A percentile compares a stretch with the other conserved stretches of the same genome.
Conservation (phyloP, 1,140 invertebrate species). For the Drosophila bifasciata region DNA sequence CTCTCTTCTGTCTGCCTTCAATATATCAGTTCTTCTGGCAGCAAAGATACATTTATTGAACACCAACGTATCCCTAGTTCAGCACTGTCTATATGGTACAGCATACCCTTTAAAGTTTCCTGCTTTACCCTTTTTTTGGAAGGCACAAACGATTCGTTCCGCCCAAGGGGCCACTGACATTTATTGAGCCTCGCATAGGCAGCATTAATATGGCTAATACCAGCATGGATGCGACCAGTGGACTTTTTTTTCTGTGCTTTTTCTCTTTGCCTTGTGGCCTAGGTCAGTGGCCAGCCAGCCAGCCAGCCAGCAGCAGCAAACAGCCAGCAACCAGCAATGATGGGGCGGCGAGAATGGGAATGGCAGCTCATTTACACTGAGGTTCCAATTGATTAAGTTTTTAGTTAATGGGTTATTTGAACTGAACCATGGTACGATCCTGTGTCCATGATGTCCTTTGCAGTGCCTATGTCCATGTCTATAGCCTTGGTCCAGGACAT, state of each 20-base stretch:
- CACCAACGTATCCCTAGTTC: background rate
- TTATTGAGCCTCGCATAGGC: conserved; percentile 51
- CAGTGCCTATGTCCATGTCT: conserved; percentile 7
- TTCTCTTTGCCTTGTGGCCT: conserved; percentile 33
- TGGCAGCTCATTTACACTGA: conserved; percentile 66
- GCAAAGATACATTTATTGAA: no score
- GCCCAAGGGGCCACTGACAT: conserved; percentile 57
- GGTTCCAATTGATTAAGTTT: conserved; percentile 82
- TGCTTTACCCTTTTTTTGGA: conserved; percentile 3
- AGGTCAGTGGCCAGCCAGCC: conserved; percentile 50
- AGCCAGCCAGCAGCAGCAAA: conserved; percentile 28
- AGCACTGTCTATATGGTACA: background rate
- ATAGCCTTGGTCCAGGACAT: conserved; percentile 23
- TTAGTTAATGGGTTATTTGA: conserved; percentile 82
- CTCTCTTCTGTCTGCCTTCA: no score
- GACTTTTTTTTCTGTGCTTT: conserved; percentile 11
- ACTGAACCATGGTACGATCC: conserved; percentile 51
- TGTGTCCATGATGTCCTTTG: conserved; percentile 3
- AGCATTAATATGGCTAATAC: conserved; percentile 70
- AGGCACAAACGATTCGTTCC: conserved; percentile 3
- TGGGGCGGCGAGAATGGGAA: conserved; percentile 19
- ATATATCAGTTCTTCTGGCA: no score
- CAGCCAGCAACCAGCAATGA: conserved; percentile 25
- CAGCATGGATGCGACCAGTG: conserved; percentile 9
- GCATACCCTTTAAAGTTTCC: conserved; percentile 2